Conservation (phyloP, 2,113 vertebrate species). For the Mus pahari region DNA sequence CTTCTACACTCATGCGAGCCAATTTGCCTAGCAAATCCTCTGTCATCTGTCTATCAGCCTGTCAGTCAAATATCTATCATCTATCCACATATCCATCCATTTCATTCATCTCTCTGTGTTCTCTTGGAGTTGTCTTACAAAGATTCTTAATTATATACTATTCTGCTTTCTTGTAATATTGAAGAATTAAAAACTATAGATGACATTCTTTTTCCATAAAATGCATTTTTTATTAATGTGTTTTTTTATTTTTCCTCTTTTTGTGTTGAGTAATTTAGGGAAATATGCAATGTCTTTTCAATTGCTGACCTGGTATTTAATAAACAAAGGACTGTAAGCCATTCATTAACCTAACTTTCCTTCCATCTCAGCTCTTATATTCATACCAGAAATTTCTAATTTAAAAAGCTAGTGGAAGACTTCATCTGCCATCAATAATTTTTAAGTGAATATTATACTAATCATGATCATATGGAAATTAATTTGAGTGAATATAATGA, state of each 20-base stretch:
- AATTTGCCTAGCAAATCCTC: neutral
- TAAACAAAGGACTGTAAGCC: neutral
- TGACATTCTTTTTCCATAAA: neutral
- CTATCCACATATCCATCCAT: neutral
- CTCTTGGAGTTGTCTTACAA: neutral
- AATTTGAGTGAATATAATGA: slow-evolving; percentile 11
- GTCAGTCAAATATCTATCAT: neutral
- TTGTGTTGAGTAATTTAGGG: neutral
- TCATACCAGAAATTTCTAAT: neutral
- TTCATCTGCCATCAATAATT: neutral
- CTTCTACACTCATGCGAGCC: neutral
- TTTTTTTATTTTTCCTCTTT: slow-evolving; percentile 19
- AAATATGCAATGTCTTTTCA: neutral
- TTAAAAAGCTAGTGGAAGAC: neutral
- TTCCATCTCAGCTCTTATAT: neutral
- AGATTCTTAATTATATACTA: neutral
- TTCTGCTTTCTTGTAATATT: neutral
- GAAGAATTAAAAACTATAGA: neutral
- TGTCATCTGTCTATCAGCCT: neutral
- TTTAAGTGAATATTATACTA: neutral
- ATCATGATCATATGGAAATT: neutral
- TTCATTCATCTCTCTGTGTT: neutral
- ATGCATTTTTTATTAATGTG: neutral
- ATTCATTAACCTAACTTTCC: neutral
- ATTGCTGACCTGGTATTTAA: neutral